These are phyloP conservation scores for Platycnemis pennipes DNA, from an alignment of 2,888 invertebrate species.

Conservation along the genomic window DNA sequence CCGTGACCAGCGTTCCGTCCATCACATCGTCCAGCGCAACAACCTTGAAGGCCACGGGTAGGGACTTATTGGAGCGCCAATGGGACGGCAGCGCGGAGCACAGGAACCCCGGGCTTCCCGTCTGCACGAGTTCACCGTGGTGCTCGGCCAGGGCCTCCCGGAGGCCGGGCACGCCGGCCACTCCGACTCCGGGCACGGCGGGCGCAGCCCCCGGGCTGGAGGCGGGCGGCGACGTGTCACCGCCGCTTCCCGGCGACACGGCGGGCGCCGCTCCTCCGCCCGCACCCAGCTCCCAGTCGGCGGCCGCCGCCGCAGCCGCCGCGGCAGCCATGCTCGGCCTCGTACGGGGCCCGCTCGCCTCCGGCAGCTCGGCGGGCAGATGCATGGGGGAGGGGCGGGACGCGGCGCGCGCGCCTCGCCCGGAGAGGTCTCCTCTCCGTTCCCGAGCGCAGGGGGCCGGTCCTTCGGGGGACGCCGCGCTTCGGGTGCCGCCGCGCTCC, in stretches of 20 bases:
- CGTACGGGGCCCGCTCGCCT: constrained; percentile 52
- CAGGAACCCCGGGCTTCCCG: constrained; percentile 96
- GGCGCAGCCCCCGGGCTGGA: constrained; percentile 58
- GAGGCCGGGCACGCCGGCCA: constrained; percentile 79
- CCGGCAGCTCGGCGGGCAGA: constrained; percentile 61
- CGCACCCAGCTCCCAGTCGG: constrained; percentile 74
- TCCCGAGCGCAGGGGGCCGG: not conserved
- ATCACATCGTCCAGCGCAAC: constrained; percentile 95
- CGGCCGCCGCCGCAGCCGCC: constrained; percentile 54
- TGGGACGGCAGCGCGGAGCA: constrained; percentile 97
- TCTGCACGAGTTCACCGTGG: constrained; percentile 95
- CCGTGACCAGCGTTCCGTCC: constrained; percentile 96
- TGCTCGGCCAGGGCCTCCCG: constrained; percentile 92
- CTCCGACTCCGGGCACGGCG: constrained; percentile 63
- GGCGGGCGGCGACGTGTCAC: constrained; percentile 67
- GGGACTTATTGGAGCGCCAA: constrained; percentile 98
- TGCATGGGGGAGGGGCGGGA: constrained; percentile 72
- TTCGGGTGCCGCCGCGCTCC: constrained; percentile 50
- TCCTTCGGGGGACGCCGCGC: not conserved
- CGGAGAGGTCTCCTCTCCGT: constrained; percentile 72
- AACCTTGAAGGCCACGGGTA: constrained; percentile 98
- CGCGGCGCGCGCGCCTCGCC: constrained; percentile 73
- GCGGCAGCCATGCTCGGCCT: constrained; percentile 47
- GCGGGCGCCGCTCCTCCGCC: constrained; percentile 77
- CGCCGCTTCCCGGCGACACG: constrained; percentile 74